phyloP scores from a whole-genome alignment of 2,797 vertebrate species.

The Pipistrellus pygmaeus region DNA sequence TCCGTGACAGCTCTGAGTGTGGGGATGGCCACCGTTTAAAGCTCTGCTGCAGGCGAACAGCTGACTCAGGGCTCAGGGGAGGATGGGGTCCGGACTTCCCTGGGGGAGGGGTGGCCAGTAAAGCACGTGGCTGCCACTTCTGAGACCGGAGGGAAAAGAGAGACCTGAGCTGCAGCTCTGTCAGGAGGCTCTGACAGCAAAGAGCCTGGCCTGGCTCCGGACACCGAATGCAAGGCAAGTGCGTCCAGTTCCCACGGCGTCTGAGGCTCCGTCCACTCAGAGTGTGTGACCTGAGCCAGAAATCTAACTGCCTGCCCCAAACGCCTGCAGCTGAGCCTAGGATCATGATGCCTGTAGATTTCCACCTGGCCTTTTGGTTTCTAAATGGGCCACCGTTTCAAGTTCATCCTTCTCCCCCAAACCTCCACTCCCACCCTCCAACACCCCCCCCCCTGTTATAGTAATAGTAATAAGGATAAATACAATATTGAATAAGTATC shows the following conservation, averaged over 20 bases:
- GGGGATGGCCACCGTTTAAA: neutral
- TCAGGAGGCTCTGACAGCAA: neutral
- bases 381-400: neutral
- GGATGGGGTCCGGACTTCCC: neutral
- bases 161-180: neutral
- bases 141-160: neutral
- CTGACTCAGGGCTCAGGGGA: neutral
- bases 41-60: neutral
- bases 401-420: neutral
- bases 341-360: neutral
- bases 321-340: neutral
- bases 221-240: neutral
- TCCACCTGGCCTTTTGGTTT: neutral
- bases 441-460: too few relatives aligned
- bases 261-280: accelerated
- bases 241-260: neutral
- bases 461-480: too few relatives aligned
- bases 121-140: neutral
- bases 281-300: neutral
- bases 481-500: too few relatives aligned
- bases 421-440: neutral
- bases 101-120: neutral
- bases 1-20: accelerated
- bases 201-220: neutral
- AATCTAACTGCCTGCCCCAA: neutral